Evolutionary conservation across 2,888 invertebrate genomes (phyloP).

Genomic region (Sipha maydis): DNA sequence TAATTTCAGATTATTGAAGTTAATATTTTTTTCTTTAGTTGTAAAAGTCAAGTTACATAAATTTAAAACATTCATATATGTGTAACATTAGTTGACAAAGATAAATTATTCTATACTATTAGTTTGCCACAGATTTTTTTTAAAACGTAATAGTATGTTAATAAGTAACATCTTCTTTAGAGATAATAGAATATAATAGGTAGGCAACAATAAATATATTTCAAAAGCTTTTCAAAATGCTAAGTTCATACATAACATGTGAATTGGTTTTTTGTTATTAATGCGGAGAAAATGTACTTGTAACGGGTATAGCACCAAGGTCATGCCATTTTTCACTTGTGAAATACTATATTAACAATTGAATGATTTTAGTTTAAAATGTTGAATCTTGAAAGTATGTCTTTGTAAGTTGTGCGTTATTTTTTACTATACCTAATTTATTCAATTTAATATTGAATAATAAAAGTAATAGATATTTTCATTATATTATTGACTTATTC

Average conservation of each 20-base stretch:
- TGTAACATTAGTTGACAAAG: neutral
- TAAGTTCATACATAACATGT: neutral
- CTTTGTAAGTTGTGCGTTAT: too few relatives aligned
- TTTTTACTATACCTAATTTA: too few relatives aligned
- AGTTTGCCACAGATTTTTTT: neutral
- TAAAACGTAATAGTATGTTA: conserved; percentile 25
- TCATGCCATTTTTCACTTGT: neutral
- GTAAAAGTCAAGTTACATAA: neutral
- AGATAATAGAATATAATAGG: neutral
- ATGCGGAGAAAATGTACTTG: conserved; percentile 4
- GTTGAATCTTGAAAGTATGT: too few relatives aligned
- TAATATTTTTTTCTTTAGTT: too few relatives aligned
- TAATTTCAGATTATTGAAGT: too few relatives aligned
- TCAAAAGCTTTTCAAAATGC: conserved; percentile 11
- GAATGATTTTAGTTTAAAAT: too few relatives aligned
- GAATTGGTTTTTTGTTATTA: conserved; percentile 18
- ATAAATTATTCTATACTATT: neutral
- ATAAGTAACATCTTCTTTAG: conserved; percentile 13
- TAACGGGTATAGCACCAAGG: conserved; percentile 24
- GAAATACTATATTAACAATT: neutral
- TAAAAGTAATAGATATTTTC: too few relatives aligned
- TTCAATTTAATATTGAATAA: too few relatives aligned
- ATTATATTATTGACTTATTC: too few relatives aligned
- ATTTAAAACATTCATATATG: neutral
- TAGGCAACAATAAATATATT: neutral